Evolutionary conservation across 2,888 invertebrate genomes (phyloP).

Genomic region (Pammene aurita): DNA sequence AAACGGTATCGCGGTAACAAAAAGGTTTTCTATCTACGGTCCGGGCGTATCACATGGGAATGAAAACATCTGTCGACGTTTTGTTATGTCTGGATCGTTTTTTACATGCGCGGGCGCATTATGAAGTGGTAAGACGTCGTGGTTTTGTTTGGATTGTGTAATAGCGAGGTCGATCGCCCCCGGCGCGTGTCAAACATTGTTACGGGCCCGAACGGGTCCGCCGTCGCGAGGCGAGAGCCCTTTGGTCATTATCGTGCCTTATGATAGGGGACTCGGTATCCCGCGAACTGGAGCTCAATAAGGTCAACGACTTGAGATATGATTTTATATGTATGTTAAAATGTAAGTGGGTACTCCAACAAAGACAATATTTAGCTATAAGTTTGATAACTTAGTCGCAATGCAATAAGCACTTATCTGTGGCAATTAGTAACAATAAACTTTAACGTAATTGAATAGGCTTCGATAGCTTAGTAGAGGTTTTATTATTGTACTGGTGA

Average conservation of each 20-base stretch:
- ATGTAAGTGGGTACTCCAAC: not conserved
- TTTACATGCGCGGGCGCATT: slow-evolving; percentile 63
- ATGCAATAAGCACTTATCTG: too few species aligned
- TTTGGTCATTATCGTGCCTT: slow-evolving; percentile 58
- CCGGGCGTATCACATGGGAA: slow-evolving; percentile 71
- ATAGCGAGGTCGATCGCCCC: slow-evolving; percentile 66
- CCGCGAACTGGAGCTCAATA: slow-evolving; percentile 34
- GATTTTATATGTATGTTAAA: not conserved
- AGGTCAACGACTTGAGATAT: slow-evolving; percentile 35
- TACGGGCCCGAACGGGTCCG: slow-evolving; percentile 55
- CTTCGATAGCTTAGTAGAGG: too few species aligned
- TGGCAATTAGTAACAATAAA: too few species aligned
- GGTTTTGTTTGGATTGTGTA: slow-evolving; percentile 67
- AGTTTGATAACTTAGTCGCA: too few species aligned
- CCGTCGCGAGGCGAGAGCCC: slow-evolving; percentile 48
- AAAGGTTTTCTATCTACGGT: slow-evolving; percentile 62
- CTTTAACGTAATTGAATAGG: too few species aligned
- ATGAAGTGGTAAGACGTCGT: slow-evolving; percentile 59
- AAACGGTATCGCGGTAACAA: slow-evolving; percentile 72
- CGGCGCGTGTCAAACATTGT: slow-evolving; percentile 62
- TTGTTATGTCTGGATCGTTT: slow-evolving; percentile 61
- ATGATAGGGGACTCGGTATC: slow-evolving; percentile 52
- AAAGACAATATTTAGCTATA: not conserved
- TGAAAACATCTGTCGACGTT: slow-evolving; percentile 79
- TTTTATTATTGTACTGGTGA: too few species aligned